A percentile compares a stretch with the other conserved stretches of the same genome.
Conservation (phyloP, 2,113 vertebrate genomes). For the Leucopsar rothschildi region DNA sequence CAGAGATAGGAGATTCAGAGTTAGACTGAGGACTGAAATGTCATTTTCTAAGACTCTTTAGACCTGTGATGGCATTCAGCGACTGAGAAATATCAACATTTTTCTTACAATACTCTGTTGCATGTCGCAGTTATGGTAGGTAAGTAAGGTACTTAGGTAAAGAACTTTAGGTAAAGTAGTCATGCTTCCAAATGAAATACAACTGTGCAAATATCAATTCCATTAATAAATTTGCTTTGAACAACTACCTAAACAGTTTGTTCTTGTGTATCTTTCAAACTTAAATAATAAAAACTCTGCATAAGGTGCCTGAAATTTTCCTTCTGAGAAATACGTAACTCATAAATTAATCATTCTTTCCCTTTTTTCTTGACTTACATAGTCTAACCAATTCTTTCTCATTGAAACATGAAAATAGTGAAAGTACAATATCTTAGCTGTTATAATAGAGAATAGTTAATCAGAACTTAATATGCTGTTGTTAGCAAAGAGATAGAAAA, state of each 20-base stretch:
- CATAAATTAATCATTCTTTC: neutral
- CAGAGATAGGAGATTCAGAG: neutral
- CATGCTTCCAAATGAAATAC: neutral
- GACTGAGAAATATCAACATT: neutral
- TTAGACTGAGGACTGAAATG: neutral
- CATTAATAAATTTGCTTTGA: neutral
- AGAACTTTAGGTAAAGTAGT: neutral
- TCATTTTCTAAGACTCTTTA: neutral
- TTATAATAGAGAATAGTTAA: constrained; percentile 29
- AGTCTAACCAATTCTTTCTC: neutral
- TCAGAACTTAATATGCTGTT: constrained; percentile 19
- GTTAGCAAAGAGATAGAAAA: constrained; percentile 8
- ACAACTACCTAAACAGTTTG: neutral
- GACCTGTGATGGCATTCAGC: neutral
- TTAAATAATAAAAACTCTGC: neutral
- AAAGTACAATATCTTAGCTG: neutral
- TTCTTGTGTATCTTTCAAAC: neutral
- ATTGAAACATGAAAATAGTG: neutral
- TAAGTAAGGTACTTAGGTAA: neutral
- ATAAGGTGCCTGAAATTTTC: neutral
- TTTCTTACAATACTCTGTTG: neutral
- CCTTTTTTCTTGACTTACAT: neutral
- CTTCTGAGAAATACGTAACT: neutral
- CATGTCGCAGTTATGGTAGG: neutral
- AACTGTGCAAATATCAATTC: neutral